Evolutionary conservation across 2,888 invertebrate genomes (phyloP).

Genomic region (Chaitophorus viminalis): DNA sequence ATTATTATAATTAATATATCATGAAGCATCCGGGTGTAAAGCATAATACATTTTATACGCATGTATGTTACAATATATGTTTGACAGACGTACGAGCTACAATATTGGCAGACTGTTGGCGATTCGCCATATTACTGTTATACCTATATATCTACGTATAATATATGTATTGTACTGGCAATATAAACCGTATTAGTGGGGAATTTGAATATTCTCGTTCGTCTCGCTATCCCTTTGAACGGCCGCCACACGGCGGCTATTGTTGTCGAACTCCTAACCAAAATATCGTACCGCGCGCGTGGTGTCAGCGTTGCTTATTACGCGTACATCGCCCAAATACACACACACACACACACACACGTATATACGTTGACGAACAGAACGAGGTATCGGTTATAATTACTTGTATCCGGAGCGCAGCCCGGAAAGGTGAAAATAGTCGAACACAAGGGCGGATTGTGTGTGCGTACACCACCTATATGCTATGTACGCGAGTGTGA

Average conservation of each 20-base stretch:
- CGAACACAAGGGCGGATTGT: neutral
- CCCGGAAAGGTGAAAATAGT: neutral
- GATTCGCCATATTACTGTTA: neutral
- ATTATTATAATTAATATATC: too few relatives aligned
- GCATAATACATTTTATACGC: too few relatives aligned
- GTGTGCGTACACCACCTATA: neutral
- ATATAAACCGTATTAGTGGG: constrained; percentile 13
- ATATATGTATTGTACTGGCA: neutral
- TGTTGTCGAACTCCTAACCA: constrained; percentile 35
- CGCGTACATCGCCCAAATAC: neutral
- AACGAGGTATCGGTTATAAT: constrained; percentile 18
- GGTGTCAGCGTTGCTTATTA: neutral
- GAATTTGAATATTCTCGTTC: constrained; percentile 26
- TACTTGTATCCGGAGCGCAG: constrained; percentile 2
- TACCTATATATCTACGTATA: neutral
- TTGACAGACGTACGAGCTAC: neutral
- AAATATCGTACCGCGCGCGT: too few relatives aligned
- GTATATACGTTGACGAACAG: neutral
- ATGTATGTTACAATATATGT: neutral
- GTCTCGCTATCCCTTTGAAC: constrained; percentile 7
- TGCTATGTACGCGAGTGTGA: too few relatives aligned
- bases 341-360: too few relatives aligned
- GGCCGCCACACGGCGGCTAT: neutral
- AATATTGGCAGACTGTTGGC: neutral
- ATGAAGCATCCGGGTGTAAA: neutral